Evolutionary conservation across 2,797 vertebrate genomes (phyloP), one percentile per base, ranked within the genome.

Genomic region (Coracias cyanogaster): DNA sequence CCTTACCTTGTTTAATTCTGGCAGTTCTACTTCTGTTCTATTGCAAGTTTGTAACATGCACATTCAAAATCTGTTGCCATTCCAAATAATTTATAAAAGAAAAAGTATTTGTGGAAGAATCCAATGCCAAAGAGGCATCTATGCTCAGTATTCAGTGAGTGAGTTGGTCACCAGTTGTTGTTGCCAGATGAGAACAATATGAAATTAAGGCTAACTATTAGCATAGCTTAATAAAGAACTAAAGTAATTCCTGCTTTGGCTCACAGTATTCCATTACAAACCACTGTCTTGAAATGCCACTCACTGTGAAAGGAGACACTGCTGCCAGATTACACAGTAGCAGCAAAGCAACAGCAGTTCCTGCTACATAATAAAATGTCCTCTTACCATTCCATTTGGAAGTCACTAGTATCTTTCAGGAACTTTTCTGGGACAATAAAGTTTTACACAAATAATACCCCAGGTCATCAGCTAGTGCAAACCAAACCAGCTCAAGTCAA

Each of bases 181-280:
- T 25, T 92, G 80, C 71, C 78, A 93, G 78, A 80, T 67, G 45
- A 87, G 57, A 97, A 94, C 76, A 93, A 81, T 64, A 84, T 15
- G 46, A 74, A 93, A 81, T 94, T 87, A 81, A 65, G 72, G 51
- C 49, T 82, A 66, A 86, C 35, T 86, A 57, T 91, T 41, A 62
- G 35, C 77, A 79, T 35, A 76, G 52, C 52, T 92, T 71, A 15
- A 61, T 45, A 31, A 6, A 62, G 69, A 74, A 72, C 51, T 26
- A 55, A 82, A 92, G 39, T 9, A 67, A 93, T 45, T 78, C 49
- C 87, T 72, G 43, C 72, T 76, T 52, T 43, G 26, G 61, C 29
- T 72, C 52, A 52, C 25, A 51, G 41, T 12, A 28, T 55, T 45
- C 35, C 3, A 62, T 22, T 15, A 67, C 25, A 77, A 85, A 67